Base-by-base conservation (phyloP, 2,113 vertebrate genomes). In the Glareola pratincola region DNA sequence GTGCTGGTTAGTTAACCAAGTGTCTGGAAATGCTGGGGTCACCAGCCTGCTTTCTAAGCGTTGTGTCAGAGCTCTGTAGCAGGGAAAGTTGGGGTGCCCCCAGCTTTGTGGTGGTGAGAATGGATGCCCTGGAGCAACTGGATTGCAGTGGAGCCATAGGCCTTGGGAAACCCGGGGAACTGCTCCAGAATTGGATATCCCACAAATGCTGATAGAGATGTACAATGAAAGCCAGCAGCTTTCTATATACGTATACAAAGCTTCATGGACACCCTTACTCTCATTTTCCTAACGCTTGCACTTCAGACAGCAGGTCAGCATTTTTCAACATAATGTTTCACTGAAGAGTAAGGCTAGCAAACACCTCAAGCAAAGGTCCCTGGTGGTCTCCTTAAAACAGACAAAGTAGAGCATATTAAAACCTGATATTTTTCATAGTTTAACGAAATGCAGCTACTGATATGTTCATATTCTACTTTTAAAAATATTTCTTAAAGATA, bases 351-450 rank as follows among this genome's bases (percentile, higher is more conserved):
- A n/a, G 4, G 3, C 8, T 51, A 68, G 7, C 6, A 64, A 51
- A 21, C 6, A 57, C 7, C 22, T 66, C 27, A 53, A 5, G 14
- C 2, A 1, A 45, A 66, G 10, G 4, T 23, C 8, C 7, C 12
- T 30, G 8, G 43, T 17, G 20, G 7, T 50, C 17, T 36, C 29
- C 20, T 73, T 64, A 14, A 1, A 41, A 7, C 4, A 21, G 8
- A 22, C 15, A 30, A 48, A 74, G 15, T 14, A 69, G 4, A 72
- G 8, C 13, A 13, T 21, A 24, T 17, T 43, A 24, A 72, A 41
- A 3, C 7, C 19, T 5, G 6, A 0, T 4, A 14, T 23, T 10
- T 64, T 59, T 68, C 17, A n/a, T 9, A 32, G 24, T 16, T 54
- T 62, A 37, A 41, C 24, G n/a, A 66, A 83, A 26, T 7, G 6